A percentile compares a stretch with the other conserved stretches of the same genome.
Conservation (phyloP, 2,888 invertebrate genomes). For the Callinectes sapidus region DNA sequence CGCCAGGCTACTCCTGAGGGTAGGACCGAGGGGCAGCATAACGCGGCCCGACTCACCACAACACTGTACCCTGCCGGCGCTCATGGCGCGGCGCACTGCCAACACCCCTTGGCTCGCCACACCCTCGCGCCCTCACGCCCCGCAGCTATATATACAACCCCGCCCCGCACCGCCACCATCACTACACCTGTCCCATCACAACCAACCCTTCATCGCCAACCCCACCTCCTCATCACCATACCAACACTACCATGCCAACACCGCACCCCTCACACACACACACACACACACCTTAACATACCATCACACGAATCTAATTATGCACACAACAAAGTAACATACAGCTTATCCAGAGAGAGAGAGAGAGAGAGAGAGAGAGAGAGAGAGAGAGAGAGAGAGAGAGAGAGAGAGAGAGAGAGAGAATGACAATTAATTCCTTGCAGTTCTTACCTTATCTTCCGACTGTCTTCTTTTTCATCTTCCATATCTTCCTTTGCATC, state of each 20-base stretch:
- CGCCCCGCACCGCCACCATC: neutral
- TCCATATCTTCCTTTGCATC: no score
- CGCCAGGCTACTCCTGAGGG: conserved; percentile 26
- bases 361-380: conserved; percentile 2
- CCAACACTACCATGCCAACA: neutral
- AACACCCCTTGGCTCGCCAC: neutral
- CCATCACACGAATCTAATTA: no score
- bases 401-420: conserved; percentile 2
- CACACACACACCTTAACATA: no score
- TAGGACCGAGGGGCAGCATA: conserved; percentile 57
- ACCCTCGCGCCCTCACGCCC: neutral
- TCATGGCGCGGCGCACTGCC: neutral
- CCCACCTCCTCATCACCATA: neutral
- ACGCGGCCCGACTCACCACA: neutral
- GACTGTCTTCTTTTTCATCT: no score
- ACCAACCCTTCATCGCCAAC: neutral
- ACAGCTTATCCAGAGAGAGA: neutral
- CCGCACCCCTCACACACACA: no score
- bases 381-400: neutral
- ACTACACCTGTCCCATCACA: neutral
- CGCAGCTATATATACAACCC: neutral
- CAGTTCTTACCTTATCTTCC: no score
- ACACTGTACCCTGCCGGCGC: neutral
- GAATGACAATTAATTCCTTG: neutral
- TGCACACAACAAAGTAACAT: neutral